phyloP scores from a whole-genome alignment of 2,113 vertebrate genomes.

The Dasyurus viverrinus region DNA sequence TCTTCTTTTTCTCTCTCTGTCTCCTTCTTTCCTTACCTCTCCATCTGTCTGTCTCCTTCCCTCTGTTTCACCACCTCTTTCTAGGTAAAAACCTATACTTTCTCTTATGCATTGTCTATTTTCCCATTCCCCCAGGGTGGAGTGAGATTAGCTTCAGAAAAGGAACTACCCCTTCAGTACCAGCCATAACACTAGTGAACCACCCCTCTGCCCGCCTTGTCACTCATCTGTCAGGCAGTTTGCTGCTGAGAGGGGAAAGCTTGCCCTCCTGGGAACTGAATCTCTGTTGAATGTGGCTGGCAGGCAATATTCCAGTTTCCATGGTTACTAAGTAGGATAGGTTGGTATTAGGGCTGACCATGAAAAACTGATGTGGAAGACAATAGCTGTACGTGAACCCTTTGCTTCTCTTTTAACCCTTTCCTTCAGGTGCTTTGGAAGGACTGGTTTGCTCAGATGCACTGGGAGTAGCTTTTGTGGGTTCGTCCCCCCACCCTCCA shows the following conservation, averaged over 20 bases:
- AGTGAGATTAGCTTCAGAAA: neutral
- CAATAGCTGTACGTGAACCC: neutral
- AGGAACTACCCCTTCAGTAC: neutral
- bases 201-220: neutral
- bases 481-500: neutral
- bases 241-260: slow-evolving; percentile 1
- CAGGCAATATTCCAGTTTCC: slow-evolving; percentile 64
- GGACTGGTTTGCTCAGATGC: neutral
- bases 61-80: neutral
- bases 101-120: neutral
- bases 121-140: neutral
- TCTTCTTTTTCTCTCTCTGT: too few species aligned
- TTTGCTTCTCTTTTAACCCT: neutral
- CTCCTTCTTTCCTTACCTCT: too few species aligned
- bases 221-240: slow-evolving; percentile 6
- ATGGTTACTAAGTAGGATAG: slow-evolving; percentile 64
- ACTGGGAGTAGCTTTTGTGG: neutral
- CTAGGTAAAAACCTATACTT: neutral
- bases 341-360: slow-evolving; percentile 44
- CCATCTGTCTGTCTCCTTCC: too few species aligned
- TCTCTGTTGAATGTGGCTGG: slow-evolving; percentile 51
- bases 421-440: neutral
- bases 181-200: neutral
- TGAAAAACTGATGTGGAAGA: neutral
- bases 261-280: neutral